Conservation (phyloP, 2,888 invertebrate species). For the Axea sp. region DNA sequence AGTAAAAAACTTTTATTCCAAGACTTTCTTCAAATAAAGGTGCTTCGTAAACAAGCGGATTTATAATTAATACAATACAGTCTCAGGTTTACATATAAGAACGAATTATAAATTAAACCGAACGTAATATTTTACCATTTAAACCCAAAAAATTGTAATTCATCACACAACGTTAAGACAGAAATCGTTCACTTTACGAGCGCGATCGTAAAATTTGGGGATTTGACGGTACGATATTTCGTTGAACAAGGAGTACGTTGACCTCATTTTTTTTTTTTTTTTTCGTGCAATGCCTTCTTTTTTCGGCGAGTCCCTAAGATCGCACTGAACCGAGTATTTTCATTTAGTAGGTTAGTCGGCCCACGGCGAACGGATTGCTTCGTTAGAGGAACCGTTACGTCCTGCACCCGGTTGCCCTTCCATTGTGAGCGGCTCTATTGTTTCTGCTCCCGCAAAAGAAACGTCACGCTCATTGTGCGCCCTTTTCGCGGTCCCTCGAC, state of each 20-base stretch:
- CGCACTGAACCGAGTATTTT: constrained; percentile 63
- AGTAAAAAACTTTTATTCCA: no score
- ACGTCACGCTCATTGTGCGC: constrained; percentile 40
- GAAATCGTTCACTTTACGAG: not conserved
- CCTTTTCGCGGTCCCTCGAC: constrained; percentile 42
- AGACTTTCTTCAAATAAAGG: no score
- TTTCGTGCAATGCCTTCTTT: constrained; percentile 54
- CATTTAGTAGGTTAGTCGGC: constrained; percentile 74
- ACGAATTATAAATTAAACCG: no score
- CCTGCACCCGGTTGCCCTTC: constrained; percentile 69
- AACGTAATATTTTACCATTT: no score
- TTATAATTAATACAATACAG: no score
- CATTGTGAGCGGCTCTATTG: constrained; percentile 68
- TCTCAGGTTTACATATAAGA: no score
- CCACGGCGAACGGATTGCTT: constrained; percentile 66
- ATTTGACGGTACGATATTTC: not conserved
- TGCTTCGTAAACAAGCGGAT: no score
- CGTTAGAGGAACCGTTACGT: constrained; percentile 72
- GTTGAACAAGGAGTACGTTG: constrained; percentile 30
- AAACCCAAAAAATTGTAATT: no score
- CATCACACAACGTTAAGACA: no score
- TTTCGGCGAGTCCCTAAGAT: constrained; percentile 61
- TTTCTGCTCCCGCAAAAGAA: constrained; percentile 63
- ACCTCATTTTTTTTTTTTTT: constrained; percentile 61
- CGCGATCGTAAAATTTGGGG: constrained; percentile 10